phyloP scores from a whole-genome alignment of 2,113 vertebrate genomes.

The Tricholaema leucomelas region DNA sequence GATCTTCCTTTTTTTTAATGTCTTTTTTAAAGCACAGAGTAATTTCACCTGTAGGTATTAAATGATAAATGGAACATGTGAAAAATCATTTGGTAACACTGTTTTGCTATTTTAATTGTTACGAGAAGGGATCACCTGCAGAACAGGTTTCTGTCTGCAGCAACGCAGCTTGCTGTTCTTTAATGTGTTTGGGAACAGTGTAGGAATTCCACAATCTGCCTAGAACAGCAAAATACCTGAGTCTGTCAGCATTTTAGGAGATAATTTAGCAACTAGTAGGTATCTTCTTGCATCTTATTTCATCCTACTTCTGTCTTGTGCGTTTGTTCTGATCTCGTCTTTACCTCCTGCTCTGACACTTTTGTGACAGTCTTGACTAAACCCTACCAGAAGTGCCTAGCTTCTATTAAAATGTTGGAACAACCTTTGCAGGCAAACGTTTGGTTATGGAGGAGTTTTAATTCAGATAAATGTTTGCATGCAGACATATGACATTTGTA shows the following conservation, averaged over 20 bases:
- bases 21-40: neutral
- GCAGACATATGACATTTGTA: neutral
- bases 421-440: neutral
- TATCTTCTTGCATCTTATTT: neutral
- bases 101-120: neutral
- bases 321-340: neutral
- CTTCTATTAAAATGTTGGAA: neutral
- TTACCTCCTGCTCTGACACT: neutral
- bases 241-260: neutral
- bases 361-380: neutral
- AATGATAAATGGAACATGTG: neutral
- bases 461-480: neutral
- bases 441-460: neutral
- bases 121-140: neutral
- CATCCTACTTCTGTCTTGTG: neutral
- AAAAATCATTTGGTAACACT: neutral
- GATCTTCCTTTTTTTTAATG: neutral
- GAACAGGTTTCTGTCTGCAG: neutral
- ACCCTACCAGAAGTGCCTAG: neutral
- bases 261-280: neutral
- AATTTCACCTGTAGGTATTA: neutral
- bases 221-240: neutral
- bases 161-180: neutral
- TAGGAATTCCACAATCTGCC: neutral
- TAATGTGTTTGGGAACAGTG: rapidly evolving